phyloP scores from a whole-genome alignment of 1,140 invertebrate species.

The Bombus balteatus region DNA sequence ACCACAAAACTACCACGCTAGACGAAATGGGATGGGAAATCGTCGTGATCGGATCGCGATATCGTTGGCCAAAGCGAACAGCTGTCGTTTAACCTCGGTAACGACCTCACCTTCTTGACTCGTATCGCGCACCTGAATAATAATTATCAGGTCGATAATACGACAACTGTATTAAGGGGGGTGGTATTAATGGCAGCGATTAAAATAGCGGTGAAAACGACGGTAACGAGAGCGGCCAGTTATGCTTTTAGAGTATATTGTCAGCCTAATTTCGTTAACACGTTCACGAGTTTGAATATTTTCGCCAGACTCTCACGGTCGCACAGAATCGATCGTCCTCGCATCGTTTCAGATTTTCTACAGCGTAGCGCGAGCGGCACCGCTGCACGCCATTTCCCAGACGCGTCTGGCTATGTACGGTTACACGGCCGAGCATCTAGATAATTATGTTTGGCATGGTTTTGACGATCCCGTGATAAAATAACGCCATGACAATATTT shows the following conservation, averaged over 20 bases:
- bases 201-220: slow-evolving; percentile 11
- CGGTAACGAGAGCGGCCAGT: slow-evolving; percentile 14
- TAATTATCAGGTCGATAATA: slow-evolving; percentile 12
- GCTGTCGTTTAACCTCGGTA: not conserved
- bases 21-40: no score
- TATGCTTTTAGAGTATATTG: slow-evolving; percentile 27
- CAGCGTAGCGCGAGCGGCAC: not conserved
- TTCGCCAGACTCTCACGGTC: not conserved
- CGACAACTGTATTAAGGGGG: not conserved
- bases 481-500: slow-evolving; percentile 3
- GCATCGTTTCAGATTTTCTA: not conserved
- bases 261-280: slow-evolving; percentile 24
- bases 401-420: not conserved
- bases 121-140: not conserved
- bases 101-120: not conserved
- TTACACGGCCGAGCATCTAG: not conserved
- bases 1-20: no score
- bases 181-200: slow-evolving; percentile 20
- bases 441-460: slow-evolving; percentile 2
- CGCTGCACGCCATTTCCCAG: not conserved
- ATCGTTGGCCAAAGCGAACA: not conserved
- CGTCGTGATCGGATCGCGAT: not conserved
- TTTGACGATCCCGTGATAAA: not conserved
- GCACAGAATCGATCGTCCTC: not conserved
- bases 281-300: not conserved